Evolutionary conservation across 2,113 vertebrate genomes (phyloP).

Genomic region (Clinocottus analis): DNA sequence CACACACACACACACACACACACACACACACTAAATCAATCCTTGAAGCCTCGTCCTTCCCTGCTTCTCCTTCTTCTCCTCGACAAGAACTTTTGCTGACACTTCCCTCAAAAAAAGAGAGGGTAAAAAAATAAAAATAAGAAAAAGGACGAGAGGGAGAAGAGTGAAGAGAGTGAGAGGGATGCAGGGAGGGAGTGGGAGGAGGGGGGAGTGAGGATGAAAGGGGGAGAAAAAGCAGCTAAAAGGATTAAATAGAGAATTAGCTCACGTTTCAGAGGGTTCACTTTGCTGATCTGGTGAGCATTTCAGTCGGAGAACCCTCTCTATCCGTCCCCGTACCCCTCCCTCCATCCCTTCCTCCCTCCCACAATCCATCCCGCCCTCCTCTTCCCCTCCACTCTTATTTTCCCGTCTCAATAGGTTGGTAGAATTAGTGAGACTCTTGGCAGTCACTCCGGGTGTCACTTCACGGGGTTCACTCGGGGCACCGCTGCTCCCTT

Average conservation of each 20-base stretch:
- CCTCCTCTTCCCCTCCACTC: constrained; percentile 61
- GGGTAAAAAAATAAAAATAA: constrained; percentile 35
- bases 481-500: constrained; percentile 75
- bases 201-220: constrained; percentile 64
- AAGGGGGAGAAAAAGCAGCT: constrained; percentile 62
- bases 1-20: constrained; percentile 27
- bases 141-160: constrained; percentile 30
- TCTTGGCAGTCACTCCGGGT: constrained; percentile 79
- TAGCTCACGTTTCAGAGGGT: constrained; percentile 80
- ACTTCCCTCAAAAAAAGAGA: constrained; percentile 51
- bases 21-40: constrained; percentile 37
- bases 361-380: constrained; percentile 50
- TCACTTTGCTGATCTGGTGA: constrained; percentile 81
- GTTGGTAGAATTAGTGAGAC: constrained; percentile 71
- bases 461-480: constrained; percentile 84
- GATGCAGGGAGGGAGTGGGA: constrained; percentile 37
- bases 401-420: constrained; percentile 74
- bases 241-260: constrained; percentile 84
- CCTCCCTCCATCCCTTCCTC: constrained; percentile 52
- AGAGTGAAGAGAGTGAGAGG: constrained; percentile 38
- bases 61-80: constrained; percentile 55
- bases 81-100: constrained; percentile 77
- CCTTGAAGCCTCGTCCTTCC: constrained; percentile 42
- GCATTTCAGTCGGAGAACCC: constrained; percentile 76
- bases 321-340: constrained; percentile 48